Conservation (phyloP, 2,113 vertebrate genomes). For the Carassius gibelio region DNA sequence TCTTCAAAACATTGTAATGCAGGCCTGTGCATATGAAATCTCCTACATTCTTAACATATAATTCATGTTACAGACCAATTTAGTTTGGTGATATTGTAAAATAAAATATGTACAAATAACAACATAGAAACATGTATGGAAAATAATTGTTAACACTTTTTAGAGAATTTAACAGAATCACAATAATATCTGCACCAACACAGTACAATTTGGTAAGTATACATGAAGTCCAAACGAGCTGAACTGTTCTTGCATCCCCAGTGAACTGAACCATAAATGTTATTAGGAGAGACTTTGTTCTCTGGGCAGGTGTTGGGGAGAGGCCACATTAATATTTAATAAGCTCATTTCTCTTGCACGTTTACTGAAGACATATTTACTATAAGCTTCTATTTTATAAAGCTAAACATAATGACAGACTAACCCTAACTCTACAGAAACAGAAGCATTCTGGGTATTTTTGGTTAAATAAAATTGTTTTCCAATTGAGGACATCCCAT, state of each 20-base stretch:
- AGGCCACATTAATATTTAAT: slow-evolving; percentile 42
- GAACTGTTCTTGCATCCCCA: not conserved
- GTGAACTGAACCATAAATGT: not conserved
- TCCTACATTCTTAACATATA: not conserved
- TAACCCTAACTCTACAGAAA: not conserved
- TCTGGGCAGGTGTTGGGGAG: not conserved
- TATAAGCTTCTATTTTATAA: not conserved
- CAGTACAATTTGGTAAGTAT: not conserved
- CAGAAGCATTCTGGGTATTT: not conserved
- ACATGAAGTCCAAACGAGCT: not conserved
- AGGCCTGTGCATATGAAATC: not conserved
- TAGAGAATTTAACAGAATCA: not conserved
- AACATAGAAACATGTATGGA: not conserved
- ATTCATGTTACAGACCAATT: not conserved
- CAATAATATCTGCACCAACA: not conserved
- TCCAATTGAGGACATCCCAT: not conserved
- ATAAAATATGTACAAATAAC: slow-evolving; percentile 8
- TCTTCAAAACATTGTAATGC: not conserved
- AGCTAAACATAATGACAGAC: not conserved
- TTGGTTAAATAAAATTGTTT: not conserved
- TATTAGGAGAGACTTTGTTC: slow-evolving; percentile 34
- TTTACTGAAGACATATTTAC: not conserved
- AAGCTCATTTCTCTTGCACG: not conserved
- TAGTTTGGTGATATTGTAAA: not conserved
- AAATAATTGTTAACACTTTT: not conserved